Base-by-base conservation (phyloP, 30 jellyfish, hydroid and myxozoan species). In the Chrysaora quinquecirrha region DNA sequence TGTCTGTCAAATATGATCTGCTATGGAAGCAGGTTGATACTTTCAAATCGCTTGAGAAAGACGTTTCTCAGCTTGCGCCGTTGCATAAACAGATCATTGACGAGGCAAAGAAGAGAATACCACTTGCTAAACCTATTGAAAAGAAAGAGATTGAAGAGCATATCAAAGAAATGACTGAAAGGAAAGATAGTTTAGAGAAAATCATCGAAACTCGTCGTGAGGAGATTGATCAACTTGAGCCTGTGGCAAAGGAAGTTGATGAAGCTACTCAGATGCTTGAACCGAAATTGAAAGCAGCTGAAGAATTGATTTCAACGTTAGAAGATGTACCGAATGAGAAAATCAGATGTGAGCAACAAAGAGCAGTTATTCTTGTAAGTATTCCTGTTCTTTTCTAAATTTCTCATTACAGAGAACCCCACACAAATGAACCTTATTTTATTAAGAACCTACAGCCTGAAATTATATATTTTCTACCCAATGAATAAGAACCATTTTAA, bases 271-370 rank as follows among this genome's bases (percentile, higher is more conserved):
- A 64, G 21, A 71, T 30, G 31, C 33, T 91, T 54, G 83, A 56
- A 32, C 95, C 91, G 38, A 52, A n/a, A 1, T 24, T 91, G 9
- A 56, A 64, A 28, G 82, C 31, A 47, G 48, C 78, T 25, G 97
- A 83, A 61, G 93, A 85, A 23, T 38, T 30, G 16, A 34, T 71
- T 24, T 63, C 84, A 1, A 52, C 38, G 34, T 33, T 78, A 27
- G 61, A 48, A 47, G 82, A 61, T 74, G 86, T 86, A 1, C 96
- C 98, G 29, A 71, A 68, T 48, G 88, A 87, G 24, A 61, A 25
- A 16, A 69, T 58, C 46, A 96, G 83, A 48, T 91, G 98, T 86
- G 96, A 86, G 61, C 66, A 85, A 70, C 98, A 91, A 78, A 64
- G 35, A 54, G 58, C 27, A 63, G 38, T 33, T 14, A 34, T 91